Percentiles rank a stretch among this genome's conserved stretches.
Conservation (phyloP, 2,797 vertebrate species). For the Huso huso region DNA sequence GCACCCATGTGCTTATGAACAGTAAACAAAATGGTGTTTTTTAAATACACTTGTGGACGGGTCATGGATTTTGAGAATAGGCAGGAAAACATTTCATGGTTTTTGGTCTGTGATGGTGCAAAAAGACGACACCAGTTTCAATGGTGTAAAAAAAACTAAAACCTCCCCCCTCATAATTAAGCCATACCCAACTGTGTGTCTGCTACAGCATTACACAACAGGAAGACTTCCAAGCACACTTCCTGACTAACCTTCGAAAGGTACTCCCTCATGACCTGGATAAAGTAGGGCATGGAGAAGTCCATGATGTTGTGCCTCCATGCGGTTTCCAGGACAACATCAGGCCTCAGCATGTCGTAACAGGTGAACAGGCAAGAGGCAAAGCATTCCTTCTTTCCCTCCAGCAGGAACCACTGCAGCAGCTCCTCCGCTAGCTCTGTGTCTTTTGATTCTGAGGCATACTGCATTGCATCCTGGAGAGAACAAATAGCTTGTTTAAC, state of each 20-base stretch:
- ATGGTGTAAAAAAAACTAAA: background rate
- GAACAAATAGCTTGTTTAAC: background rate
- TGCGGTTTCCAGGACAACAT: constrained; percentile 94
- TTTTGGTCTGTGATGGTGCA: background rate
- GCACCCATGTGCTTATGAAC: background rate
- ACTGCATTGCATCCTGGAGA: constrained; percentile 69
- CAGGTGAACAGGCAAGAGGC: constrained; percentile 96
- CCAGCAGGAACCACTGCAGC: constrained; percentile 92
- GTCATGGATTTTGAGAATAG: constrained; percentile 11
- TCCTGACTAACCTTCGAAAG: constrained; percentile 80
- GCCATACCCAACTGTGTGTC: background rate
- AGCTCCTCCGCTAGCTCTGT: constrained; percentile 91
- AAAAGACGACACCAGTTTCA: background rate
- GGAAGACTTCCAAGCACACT: background rate
- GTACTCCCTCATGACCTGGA: constrained; percentile 99
- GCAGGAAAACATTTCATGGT: background rate
- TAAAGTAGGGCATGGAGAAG: constrained; percentile 99
- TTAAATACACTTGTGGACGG: background rate
- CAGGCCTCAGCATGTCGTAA: constrained; percentile 92
- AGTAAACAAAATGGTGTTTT: background rate
- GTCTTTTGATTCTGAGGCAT: constrained; percentile 88
- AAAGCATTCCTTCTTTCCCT: constrained; percentile 95
- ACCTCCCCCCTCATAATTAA: background rate
- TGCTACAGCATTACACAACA: background rate
- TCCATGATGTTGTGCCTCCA: constrained; percentile 99